Percentiles rank a stretch among this genome's conserved stretches.
phyloP scores from a whole-genome alignment of 2,888 invertebrate genomes.

The Phorcus lineatus region DNA sequence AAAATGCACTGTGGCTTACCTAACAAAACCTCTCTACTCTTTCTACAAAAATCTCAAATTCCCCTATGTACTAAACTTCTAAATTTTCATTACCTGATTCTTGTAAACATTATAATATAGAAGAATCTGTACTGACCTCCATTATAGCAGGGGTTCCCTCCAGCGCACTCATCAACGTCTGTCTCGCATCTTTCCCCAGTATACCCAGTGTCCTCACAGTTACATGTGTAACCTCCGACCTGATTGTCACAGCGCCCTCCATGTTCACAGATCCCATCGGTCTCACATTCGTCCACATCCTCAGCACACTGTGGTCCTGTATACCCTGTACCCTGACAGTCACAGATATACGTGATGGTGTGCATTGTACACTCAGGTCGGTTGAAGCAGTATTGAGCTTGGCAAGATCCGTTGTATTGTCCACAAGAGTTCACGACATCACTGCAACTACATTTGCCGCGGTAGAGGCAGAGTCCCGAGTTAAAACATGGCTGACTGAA shows the following conservation, averaged over 20 bases:
- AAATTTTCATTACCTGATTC: too few relatives aligned
- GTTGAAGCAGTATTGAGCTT: slow-evolving; percentile 50
- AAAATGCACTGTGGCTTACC: too few relatives aligned
- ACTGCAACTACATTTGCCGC: slow-evolving; percentile 60
- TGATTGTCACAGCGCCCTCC: slow-evolving; percentile 59
- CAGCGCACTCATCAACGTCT: slow-evolving; percentile 63
- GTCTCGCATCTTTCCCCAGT: slow-evolving; percentile 53
- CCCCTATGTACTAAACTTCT: too few relatives aligned
- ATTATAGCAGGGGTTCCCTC: slow-evolving; percentile 60
- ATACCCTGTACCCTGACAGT: slow-evolving; percentile 60
- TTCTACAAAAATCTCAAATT: too few relatives aligned
- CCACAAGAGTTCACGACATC: slow-evolving; percentile 63
- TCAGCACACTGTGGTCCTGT: slow-evolving; percentile 49
- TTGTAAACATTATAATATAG: too few relatives aligned
- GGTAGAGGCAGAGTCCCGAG: slow-evolving; percentile 60
- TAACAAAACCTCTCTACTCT: too few relatives aligned
- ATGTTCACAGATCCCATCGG: slow-evolving; percentile 49
- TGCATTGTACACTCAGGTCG: slow-evolving; percentile 46
- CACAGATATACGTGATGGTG: slow-evolving; percentile 53
- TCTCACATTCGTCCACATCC: slow-evolving; percentile 59
- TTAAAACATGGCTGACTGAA: slow-evolving; percentile 64
- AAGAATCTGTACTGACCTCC: slow-evolving; percentile 51
- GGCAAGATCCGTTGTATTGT: slow-evolving; percentile 69
- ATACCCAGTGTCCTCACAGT: slow-evolving; percentile 62
- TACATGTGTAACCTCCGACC: slow-evolving; percentile 55